Evolutionary conservation across 2,797 vertebrate genomes (phyloP).

Genomic region (Nyctibius grandis): DNA sequence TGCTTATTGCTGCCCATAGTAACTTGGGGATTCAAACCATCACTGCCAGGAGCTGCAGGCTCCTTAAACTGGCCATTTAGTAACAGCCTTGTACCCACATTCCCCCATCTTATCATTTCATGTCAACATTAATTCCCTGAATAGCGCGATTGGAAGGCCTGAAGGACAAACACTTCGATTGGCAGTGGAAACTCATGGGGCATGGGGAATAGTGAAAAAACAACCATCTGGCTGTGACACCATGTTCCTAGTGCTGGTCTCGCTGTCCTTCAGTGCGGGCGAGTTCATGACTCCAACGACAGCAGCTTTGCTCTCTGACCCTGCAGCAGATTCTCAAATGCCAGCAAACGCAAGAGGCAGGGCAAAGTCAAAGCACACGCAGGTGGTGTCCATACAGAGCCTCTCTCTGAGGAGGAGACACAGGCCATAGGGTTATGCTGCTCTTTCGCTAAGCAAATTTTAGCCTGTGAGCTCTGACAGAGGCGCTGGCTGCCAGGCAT

Average conservation of each 20-base stretch:
- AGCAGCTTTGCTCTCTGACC: conserved; percentile 19
- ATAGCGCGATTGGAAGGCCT: not conserved
- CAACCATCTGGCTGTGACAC: not conserved
- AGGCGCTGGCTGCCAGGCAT: not conserved
- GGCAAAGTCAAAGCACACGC: not conserved
- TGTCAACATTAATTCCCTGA: conserved; percentile 40
- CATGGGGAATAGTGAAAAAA: not conserved
- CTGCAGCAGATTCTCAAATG: not conserved
- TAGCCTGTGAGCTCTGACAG: not conserved
- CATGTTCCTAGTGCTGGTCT: not conserved
- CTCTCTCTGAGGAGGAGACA: not conserved
- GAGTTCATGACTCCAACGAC: not conserved
- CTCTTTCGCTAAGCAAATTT: not conserved
- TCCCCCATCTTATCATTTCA: not conserved
- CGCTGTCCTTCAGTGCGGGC: not conserved
- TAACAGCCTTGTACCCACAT: not conserved
- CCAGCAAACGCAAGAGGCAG: not conserved
- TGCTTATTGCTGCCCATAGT: not conserved
- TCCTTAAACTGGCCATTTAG: not conserved
- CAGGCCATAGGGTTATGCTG: fast-evolving
- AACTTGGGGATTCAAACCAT: not conserved
- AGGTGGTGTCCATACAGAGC: not conserved
- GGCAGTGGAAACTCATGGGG: not conserved
- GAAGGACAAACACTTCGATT: not conserved
- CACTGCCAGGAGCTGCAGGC: not conserved